Evolutionary conservation across 2,888 invertebrate species (phyloP), one percentile per base, ranked within the genome.

Genomic region (Conops quadrifasciatus): DNA sequence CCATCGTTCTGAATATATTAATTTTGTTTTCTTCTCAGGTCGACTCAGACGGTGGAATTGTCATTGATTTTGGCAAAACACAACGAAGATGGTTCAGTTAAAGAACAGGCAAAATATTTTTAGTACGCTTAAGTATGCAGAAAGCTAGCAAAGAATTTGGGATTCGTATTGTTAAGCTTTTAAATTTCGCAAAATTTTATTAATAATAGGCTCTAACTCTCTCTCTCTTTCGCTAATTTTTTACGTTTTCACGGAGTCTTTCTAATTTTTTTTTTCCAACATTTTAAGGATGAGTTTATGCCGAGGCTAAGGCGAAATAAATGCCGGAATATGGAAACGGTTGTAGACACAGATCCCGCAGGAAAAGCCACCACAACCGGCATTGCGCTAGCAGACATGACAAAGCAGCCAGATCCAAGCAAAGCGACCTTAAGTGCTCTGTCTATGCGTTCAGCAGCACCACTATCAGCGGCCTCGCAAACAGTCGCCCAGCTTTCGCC

Each of bases 321-420:
- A 71, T 67, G 72, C 13, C 67, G 68, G 56, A 53, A 71, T 24
- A 56, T 74, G 26, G 81, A 80, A 65, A 75, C 80, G 19, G 80
- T 80, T 64, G 76, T 77, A 51, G 77, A 79, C 49, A 78, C 78
- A 15, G 73, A 78, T 58, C 79, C 79, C 16, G 79, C 79, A 26
- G 79, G 79, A 63, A n/a, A n/a, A n/a, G 78, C 78, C 43, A 36
- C 5, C 36, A 75, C 78, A n/a, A 79, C 78, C 19, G 9, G 5
- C 4, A 78, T 79, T 43, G 79, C 79, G 2, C 75, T 74, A 63
- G 80, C 79, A 16, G 77, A 78, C 53, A 75, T 75, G 19, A 78
- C 78, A 51, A 77, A 74, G 49, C 75, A 74, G 1, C 45, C 49
- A 15, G 56, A 65, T 4, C 4, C 70, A 21, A 72, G 72, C 63